These are phyloP conservation scores for Rhinoptilus africanus DNA, from an alignment of 2,113 vertebrate species.

Conservation along the genomic window DNA sequence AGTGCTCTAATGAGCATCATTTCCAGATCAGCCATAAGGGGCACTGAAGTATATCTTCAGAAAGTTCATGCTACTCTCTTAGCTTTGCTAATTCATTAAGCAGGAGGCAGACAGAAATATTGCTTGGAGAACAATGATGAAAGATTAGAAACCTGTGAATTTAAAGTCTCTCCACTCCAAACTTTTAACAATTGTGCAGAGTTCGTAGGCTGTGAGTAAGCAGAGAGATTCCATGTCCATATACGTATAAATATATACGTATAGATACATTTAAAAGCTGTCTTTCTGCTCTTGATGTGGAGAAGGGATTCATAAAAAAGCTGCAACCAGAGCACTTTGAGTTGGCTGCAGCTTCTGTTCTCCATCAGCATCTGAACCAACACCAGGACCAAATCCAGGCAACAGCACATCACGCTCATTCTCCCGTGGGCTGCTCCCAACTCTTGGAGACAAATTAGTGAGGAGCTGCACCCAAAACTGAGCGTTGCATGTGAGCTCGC, in stretches of 20 bases:
- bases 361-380: not conserved
- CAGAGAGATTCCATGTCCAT: not conserved
- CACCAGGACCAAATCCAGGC: not conserved
- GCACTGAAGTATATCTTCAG: constrained; percentile 22
- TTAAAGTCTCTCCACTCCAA: not conserved
- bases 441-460: not conserved
- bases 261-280: not conserved
- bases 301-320: not conserved
- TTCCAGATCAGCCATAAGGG: constrained; percentile 37
- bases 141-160: not conserved
- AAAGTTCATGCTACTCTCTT: constrained; percentile 28
- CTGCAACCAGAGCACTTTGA: not conserved
- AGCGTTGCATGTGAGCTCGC: not conserved
- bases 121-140: not conserved
- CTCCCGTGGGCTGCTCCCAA: not conserved
- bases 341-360: not conserved
- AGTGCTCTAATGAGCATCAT: constrained; percentile 14
- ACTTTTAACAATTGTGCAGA: not conserved
- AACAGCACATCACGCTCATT: not conserved
- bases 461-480: not conserved
- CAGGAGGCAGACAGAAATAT: not conserved
- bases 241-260: not conserved
- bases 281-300: not conserved
- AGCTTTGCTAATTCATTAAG: constrained; percentile 42
- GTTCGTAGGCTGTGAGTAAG: not conserved